Conservation (phyloP, 2,888 invertebrate species). For the Pharmacophagus antenor region DNA sequence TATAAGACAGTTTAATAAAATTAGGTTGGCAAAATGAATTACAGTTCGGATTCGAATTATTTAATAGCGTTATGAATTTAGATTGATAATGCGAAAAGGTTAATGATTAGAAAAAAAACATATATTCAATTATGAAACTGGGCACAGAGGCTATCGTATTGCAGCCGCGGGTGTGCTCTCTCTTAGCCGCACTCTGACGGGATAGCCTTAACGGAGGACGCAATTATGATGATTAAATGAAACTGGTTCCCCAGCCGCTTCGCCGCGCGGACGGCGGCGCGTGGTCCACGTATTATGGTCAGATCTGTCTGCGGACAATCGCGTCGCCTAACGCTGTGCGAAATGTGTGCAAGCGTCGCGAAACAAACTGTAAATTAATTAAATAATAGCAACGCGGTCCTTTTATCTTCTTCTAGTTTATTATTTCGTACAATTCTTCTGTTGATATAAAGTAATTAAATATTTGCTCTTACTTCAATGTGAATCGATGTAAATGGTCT, state of each 20-base stretch:
- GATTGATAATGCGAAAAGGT: too few species aligned
- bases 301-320: constrained; percentile 33
- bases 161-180: constrained; percentile 16
- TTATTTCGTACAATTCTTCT: too few species aligned
- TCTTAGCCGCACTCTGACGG: constrained; percentile 37
- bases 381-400: not conserved
- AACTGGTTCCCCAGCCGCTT: constrained; percentile 64
- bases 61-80: too few species aligned
- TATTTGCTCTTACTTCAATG: too few species aligned
- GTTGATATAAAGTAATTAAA: too few species aligned
- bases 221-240: constrained; percentile 79
- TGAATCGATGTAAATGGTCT: too few species aligned
- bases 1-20: too few species aligned
- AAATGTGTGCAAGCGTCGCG: not conserved
- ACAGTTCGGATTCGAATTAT: too few species aligned
- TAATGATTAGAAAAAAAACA: too few species aligned
- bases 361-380: too few species aligned
- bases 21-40: too few species aligned
- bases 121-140: not conserved
- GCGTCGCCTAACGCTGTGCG: not conserved
- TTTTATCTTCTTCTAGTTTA: too few species aligned
- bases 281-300: constrained; percentile 52
- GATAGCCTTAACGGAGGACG: constrained; percentile 74
- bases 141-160: constrained; percentile 6
- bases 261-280: constrained; percentile 49